phyloP scores from a whole-genome alignment of 2,113 vertebrate species.

The Charadrius vociferus region DNA sequence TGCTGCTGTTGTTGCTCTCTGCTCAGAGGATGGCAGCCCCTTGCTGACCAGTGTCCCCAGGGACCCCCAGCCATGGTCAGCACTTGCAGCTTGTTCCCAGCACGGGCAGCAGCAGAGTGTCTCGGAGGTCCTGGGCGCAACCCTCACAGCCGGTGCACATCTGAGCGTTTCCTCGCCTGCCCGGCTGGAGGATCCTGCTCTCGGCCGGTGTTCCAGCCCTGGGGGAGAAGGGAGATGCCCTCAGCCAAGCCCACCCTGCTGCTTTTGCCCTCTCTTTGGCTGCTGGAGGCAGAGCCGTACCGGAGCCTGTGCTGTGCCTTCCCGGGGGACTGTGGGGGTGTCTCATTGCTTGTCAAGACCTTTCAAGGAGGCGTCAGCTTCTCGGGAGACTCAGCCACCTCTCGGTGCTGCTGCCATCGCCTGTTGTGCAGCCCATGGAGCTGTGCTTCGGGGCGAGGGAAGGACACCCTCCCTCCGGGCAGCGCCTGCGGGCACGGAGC shows the following conservation, averaged over 20 bases:
- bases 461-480: neutral
- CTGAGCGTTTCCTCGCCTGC: neutral
- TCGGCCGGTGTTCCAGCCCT: neutral
- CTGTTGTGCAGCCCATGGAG: neutral
- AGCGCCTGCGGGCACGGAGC: rapidly evolving
- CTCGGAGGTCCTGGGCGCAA: neutral
- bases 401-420: neutral
- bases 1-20: neutral
- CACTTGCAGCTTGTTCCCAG: neutral
- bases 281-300: neutral
- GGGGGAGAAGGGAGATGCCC: neutral
- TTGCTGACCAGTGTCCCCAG: neutral
- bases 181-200: neutral
- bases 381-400: neutral
- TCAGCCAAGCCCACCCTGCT: neutral
- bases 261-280: neutral
- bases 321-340: neutral
- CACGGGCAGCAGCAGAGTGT: neutral
- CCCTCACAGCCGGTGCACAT: rapidly evolving
- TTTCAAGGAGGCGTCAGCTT: neutral
- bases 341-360: neutral
- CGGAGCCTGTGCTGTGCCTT: neutral
- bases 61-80: rapidly evolving
- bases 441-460: neutral
- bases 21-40: neutral